Base-by-base conservation (phyloP, 2,113 vertebrate species). In the Poicephalus gulielmi region DNA sequence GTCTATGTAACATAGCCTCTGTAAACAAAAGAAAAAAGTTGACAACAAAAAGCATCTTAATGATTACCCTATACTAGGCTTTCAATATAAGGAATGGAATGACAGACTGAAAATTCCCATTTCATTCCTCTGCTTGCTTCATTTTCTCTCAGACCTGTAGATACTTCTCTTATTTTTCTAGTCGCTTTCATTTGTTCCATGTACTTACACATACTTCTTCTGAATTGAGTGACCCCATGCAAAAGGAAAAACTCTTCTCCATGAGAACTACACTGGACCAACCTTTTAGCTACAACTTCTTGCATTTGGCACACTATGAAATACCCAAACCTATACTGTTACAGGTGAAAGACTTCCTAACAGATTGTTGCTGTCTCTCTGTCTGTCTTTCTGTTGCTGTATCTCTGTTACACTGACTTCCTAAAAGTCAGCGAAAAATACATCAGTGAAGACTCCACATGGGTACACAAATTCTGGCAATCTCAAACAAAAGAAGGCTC, bases 1-100 rank as follows among this genome's bases (percentile, higher is more conserved):
- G 83, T 98, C 98, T 94, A 98, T 95, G 43, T 98, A 98, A 78
- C 98, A 97, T 8, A 99, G 84, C 95, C 96, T 99, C 99, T 99
- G 97, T n/a, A 98, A 98, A 64, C 4, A 31, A 28, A 60, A 76
- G 25, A 46, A 27, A 33, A 31, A 68, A 31, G 28, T 13, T 69
- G 93, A 83, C 57, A 67, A 75, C 62, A 95, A 68, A 47, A 74
- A 55, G 31, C 62, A 80, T 75, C 16, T 12, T 52, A 57, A 35
- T 74, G 70, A 70, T 66, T 68, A 35, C 30, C 31, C 31, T 74
- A 83, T 88, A 57, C 7, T 19, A 37, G 46, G 53, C 41, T 64
- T 86, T 60, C n/a, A 7, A 9, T 49, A 47, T 5, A 68, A 17
- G 44, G 17, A 92, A 60, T 4, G 44, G 28, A 43, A n/a, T 24